These are phyloP conservation scores for Harpegnathos saltator DNA, from an alignment of 1,140 invertebrate genomes.

Conservation along the genomic window DNA sequence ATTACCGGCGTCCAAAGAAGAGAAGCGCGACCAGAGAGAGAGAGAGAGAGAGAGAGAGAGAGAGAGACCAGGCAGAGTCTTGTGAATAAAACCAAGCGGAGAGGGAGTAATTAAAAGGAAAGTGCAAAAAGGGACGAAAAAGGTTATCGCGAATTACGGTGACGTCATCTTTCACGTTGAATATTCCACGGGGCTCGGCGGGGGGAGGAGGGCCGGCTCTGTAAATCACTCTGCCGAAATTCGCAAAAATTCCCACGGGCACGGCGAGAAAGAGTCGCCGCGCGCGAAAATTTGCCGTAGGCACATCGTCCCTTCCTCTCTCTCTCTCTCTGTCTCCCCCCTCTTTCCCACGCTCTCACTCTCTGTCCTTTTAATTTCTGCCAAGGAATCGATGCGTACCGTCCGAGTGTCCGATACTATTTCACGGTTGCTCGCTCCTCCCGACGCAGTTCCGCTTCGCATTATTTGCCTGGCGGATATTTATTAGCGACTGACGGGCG, in stretches of 20 bases:
- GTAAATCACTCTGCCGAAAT: not conserved
- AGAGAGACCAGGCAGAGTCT: too few species aligned
- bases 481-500: slow-evolving; percentile 60
- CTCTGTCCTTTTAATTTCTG: not conserved
- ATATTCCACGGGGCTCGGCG: not conserved
- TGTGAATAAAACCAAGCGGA: too few species aligned
- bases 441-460: slow-evolving; percentile 6
- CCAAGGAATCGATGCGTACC: too few species aligned
- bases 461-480: slow-evolving; percentile 42
- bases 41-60: too few species aligned
- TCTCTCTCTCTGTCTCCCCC: not conserved
- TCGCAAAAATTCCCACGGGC: not conserved
- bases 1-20: too few species aligned
- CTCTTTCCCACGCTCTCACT: too few species aligned
- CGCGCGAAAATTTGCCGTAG: not conserved
- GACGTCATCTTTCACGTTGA: not conserved
- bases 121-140: not conserved
- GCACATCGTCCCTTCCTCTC: too few species aligned
- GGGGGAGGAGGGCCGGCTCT: too few species aligned
- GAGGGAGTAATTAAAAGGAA: not conserved
- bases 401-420: not conserved
- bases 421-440: not conserved
- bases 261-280: not conserved
- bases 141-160: not conserved
- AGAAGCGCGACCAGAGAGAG: too few species aligned